Percentiles rank a stretch among this genome's conserved stretches.
Conservation (phyloP, 2,797 vertebrate genomes). For the Anomalospiza imberbis region DNA sequence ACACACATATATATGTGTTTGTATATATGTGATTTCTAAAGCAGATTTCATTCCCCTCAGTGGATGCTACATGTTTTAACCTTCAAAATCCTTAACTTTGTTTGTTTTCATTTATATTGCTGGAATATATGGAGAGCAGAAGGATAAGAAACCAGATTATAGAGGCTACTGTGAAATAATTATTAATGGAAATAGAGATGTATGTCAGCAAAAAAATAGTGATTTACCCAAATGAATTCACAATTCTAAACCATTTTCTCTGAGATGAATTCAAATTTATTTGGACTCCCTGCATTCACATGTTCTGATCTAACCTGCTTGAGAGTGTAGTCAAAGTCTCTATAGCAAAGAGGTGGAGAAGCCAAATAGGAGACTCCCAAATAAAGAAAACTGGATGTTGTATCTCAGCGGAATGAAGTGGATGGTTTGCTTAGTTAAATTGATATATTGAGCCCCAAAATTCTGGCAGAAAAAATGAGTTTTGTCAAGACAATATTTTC, state of each 20-base stretch:
- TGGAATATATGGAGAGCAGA: neutral
- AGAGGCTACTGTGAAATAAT: neutral
- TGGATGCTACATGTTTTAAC: neutral
- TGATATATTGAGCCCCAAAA: neutral
- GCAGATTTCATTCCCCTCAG: neutral
- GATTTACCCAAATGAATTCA: neutral
- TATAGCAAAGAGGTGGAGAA: neutral
- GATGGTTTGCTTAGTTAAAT: neutral
- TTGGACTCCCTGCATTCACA: neutral
- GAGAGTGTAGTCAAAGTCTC: neutral
- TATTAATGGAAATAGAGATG: neutral
- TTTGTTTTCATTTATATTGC: neutral
- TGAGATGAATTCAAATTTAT: neutral
- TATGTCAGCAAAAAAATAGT: neutral
- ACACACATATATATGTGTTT: rapidly evolving
- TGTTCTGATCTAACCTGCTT: neutral
- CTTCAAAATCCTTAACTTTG: neutral
- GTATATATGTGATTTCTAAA: neutral
- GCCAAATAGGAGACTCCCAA: neutral
- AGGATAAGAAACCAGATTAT: neutral
- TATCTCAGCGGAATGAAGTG: neutral
- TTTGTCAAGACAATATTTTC: neutral
- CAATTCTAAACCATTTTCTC: neutral
- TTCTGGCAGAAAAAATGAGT: neutral
- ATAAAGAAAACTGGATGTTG: neutral